Percentiles rank a stretch among this genome's conserved stretches.
These are phyloP conservation scores for Neuroterus valhalla DNA, from an alignment of 1,140 invertebrate genomes.

Conservation along the genomic window DNA sequence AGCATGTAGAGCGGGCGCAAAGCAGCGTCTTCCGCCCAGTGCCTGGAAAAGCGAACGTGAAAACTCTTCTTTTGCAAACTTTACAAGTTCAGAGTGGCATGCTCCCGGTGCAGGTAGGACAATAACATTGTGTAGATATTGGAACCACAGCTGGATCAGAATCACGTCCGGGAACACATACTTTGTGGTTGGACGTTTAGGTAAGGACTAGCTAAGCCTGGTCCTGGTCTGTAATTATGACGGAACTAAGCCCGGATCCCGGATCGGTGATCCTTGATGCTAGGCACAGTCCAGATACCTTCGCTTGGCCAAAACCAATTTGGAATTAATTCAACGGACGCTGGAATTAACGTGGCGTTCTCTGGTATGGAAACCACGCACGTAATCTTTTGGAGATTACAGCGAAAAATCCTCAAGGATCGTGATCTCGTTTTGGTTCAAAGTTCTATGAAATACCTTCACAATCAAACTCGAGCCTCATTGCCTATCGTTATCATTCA, in stretches of 20 bases:
- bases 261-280: conserved; percentile 72
- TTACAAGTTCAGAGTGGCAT: no score
- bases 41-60: no score
- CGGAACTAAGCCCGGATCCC: conserved; percentile 73
- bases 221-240: conserved; percentile 72
- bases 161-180: conserved; percentile 52
- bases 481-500: neutral
- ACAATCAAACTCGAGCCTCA: conserved; percentile 9
- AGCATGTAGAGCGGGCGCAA: no score
- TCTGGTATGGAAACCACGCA: conserved; percentile 45
- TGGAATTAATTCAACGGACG: conserved; percentile 74
- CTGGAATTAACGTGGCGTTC: conserved; percentile 63
- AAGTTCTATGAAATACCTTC: conserved; percentile 34
- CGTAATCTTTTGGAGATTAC: conserved; percentile 55
- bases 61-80: no score
- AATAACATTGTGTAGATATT: conserved; percentile 48
- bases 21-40: no score
- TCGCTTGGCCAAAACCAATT: conserved; percentile 70
- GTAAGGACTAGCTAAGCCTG: conserved; percentile 72
- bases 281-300: conserved; percentile 51
- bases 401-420: conserved; percentile 53
- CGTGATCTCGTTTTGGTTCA: conserved; percentile 55
- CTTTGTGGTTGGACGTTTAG: conserved; percentile 65
- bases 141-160: conserved; percentile 53
- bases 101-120: no score